Base-by-base conservation (phyloP, 2,888 invertebrate species). In the Tipula confusa region DNA sequence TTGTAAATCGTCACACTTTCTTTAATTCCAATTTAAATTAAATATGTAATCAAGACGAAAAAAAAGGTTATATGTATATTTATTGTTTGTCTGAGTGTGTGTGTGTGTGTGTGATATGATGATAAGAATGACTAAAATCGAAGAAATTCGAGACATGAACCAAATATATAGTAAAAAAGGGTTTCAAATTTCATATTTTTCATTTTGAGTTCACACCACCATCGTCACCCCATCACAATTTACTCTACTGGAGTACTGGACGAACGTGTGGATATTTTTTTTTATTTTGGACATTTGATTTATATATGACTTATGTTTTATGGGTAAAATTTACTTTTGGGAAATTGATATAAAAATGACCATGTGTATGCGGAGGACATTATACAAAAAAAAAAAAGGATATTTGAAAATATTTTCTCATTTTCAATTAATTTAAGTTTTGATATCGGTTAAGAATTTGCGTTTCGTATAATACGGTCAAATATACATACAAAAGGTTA, bases 1-100 rank as follows among this genome's bases (percentile, higher is more conserved):
- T 64, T 64, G 64, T 64, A 64, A 64, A 64, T 64, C 64, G 64
- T 64, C 64, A 64, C 64, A 64, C 64, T 64, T 64, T 64, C 64
- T 64, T 64, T 64, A 64, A 64, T 64, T 64, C 64, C 64, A 64
- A 64, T 64, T 64, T 64, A 64, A 64, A 24, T 64, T 64, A 64
- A 64, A 64, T 64, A 64, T 64, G 64, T 64, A 24, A 64, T 64
- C 64, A 64, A 64, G 64, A 64, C 64, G 64, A 64, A 64, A 64
- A n/a, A n/a, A 64, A 64, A 64, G 64, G 64, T 64, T 64, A 64
- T 64, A 48, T 48, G 24, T 24, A 64, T 64, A 9, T n/a, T n/a
- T n/a, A n/a, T n/a, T n/a, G n/a, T n/a, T n/a, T n/a, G n/a, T n/a
- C n/a, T n/a, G n/a, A n/a, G n/a, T 31, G 31, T 31, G 31, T 31